A percentile compares a stretch with the other conserved stretches of the same genome.
phyloP scores from a whole-genome alignment of 2,888 invertebrate genomes.

The Lithosia quadra region DNA sequence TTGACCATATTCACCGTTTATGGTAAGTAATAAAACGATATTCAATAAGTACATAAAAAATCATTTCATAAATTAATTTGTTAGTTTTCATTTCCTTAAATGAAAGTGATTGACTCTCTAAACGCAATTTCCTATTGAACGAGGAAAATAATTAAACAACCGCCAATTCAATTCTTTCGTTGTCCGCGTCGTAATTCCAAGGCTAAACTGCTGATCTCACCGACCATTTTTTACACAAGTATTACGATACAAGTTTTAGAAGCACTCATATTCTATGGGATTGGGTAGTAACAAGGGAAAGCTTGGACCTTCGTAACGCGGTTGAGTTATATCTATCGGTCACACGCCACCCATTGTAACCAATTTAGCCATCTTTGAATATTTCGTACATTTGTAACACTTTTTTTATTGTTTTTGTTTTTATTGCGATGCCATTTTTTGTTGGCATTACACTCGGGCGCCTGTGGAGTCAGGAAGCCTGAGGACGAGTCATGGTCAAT shows the following conservation, averaged over 20 bases:
- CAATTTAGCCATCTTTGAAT: slow-evolving; percentile 68
- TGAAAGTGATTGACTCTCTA: neutral
- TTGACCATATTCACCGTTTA: neutral
- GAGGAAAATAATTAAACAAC: slow-evolving; percentile 58
- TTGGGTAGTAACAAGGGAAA: slow-evolving; percentile 29
- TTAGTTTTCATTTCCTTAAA: neutral
- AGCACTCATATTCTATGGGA: slow-evolving; percentile 41
- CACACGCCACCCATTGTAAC: slow-evolving; percentile 61
- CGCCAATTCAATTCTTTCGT: slow-evolving; percentile 70
- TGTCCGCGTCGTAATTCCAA: slow-evolving; percentile 68
- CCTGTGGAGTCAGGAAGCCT: slow-evolving; percentile 61
- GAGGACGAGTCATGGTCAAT: slow-evolving; percentile 54
- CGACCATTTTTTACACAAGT: slow-evolving; percentile 71
- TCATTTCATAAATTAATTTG: neutral
- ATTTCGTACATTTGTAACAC: slow-evolving; percentile 65
- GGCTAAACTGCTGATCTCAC: slow-evolving; percentile 81
- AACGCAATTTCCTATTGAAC: slow-evolving; percentile 13
- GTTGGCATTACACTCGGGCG: slow-evolving; percentile 68
- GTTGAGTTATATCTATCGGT: slow-evolving; percentile 60
- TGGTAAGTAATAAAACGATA: neutral
- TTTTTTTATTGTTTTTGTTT: slow-evolving; percentile 47
- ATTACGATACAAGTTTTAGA: slow-evolving; percentile 67
- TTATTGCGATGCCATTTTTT: slow-evolving; percentile 64
- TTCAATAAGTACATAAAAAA: neutral
- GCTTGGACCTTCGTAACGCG: slow-evolving; percentile 32